phyloP scores from a whole-genome alignment of 1,140 invertebrate genomes.

The Palaemon carinicauda region DNA sequence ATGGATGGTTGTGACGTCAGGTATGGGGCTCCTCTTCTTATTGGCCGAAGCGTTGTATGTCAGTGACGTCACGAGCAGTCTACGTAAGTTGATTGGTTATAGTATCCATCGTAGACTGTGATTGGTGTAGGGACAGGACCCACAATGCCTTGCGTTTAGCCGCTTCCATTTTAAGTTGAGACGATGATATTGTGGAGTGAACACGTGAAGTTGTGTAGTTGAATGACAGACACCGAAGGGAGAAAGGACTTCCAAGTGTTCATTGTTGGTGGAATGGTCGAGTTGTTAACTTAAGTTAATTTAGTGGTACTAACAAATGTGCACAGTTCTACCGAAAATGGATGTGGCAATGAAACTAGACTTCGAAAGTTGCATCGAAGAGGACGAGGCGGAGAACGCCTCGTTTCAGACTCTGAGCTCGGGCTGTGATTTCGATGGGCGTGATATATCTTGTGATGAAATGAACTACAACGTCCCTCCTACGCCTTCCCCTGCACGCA shows the following conservation, averaged over 20 bases:
- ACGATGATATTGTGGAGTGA: slow-evolving; percentile 37
- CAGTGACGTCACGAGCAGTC: slow-evolving; percentile 25
- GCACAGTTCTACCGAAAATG: slow-evolving; percentile 15
- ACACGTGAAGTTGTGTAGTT: slow-evolving; percentile 23
- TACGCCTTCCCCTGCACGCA: slow-evolving; percentile 17
- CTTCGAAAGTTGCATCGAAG: slow-evolving; percentile 33
- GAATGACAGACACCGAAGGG: background rate
- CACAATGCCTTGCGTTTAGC: slow-evolving; percentile 41
- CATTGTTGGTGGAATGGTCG: too few relatives aligned
- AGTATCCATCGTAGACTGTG: background rate
- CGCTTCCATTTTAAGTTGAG: slow-evolving; percentile 53
- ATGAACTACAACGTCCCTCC: background rate
- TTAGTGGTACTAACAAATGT: background rate
- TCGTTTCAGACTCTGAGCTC: slow-evolving; percentile 47
- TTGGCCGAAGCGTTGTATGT: too few relatives aligned
- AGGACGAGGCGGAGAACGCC: slow-evolving; percentile 35
- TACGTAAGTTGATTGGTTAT: slow-evolving; percentile 24
- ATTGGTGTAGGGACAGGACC: slow-evolving; percentile 29
- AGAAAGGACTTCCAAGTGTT: too few relatives aligned
- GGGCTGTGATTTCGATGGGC: slow-evolving; percentile 37
- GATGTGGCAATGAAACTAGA: slow-evolving; percentile 49
- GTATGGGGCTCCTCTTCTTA: too few relatives aligned
- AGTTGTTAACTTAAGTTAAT: too few relatives aligned
- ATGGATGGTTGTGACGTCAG: background rate
- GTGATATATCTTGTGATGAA: slow-evolving; percentile 36